Conservation (phyloP, 2,888 invertebrate species). For the Macaria liturata region DNA sequence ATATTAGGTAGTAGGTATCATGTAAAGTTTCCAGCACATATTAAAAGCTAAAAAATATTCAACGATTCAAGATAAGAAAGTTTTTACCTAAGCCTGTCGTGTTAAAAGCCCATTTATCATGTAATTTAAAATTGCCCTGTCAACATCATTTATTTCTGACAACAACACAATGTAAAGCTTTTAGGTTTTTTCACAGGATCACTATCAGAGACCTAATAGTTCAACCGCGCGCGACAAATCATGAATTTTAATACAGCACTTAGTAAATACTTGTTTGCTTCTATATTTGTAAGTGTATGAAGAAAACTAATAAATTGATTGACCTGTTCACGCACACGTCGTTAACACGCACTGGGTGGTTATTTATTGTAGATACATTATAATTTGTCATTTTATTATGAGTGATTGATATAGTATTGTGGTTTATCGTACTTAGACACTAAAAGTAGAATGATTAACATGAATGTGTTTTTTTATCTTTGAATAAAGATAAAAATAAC, state of each 20-base stretch:
- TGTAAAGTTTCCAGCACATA: no score
- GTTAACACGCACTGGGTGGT: no score
- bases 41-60: no score
- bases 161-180: constrained; percentile 37
- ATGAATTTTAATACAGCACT: constrained; percentile 29
- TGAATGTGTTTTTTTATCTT: no score
- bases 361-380: no score
- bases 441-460: no score
- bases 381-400: no score
- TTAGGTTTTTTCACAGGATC: constrained; percentile 39
- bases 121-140: constrained; percentile 44
- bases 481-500: no score
- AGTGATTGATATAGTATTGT: no score
- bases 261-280: constrained; percentile 12
- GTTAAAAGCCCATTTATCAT: constrained; percentile 19
- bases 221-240: constrained; percentile 23
- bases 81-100: neutral
- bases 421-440: no score
- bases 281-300: constrained; percentile 25
- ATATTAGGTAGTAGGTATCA: no score
- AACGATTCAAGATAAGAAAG: no score
- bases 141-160: constrained; percentile 47
- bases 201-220: constrained; percentile 27
- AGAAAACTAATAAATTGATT: constrained; percentile 24
- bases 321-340: constrained; percentile 3